Percentiles rank a stretch among this genome's conserved stretches.
Conservation (phyloP, 2,888 invertebrate genomes). For the Caenorhabditis wallacei region DNA sequence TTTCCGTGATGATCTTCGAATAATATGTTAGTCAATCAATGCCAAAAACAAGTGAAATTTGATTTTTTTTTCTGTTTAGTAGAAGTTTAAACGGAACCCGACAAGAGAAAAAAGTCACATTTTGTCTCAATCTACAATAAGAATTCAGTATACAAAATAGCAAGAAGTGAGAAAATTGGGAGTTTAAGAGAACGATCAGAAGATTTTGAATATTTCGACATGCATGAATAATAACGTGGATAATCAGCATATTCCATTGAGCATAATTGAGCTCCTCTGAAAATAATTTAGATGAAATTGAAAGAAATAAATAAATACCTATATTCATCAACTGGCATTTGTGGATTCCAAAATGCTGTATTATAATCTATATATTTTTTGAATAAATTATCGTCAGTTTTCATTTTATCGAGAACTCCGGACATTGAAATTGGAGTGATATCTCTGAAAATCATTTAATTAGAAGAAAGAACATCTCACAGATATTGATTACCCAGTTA, state of each 20-base stretch:
- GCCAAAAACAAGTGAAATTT: background rate
- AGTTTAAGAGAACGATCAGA: background rate
- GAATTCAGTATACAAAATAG: constrained; percentile 53
- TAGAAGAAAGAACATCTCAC: too few relatives aligned
- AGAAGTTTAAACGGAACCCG: constrained; percentile 22
- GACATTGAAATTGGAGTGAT: constrained; percentile 59
- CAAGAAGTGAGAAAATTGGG: constrained; percentile 55
- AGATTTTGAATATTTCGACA: constrained; percentile 55
- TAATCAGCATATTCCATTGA: constrained; percentile 78
- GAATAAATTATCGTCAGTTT: constrained; percentile 66
- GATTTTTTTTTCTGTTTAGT: constrained; percentile 24
- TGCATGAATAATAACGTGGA: constrained; percentile 71
- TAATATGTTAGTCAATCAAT: background rate
- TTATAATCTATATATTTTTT: constrained; percentile 72
- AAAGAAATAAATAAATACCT: constrained; percentile 47
- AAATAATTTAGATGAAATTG: background rate
- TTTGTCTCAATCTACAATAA: constrained; percentile 11
- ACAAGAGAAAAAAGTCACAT: background rate
- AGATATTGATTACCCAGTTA: constrained; percentile 46
- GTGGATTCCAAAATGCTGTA: constrained; percentile 66
- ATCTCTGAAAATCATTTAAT: constrained; percentile 44
- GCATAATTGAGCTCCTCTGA: constrained; percentile 78
- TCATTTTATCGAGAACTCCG: constrained; percentile 66
- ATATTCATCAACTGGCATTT: constrained; percentile 66
- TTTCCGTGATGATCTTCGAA: constrained; percentile 1